phyloP scores from a whole-genome alignment of 2,888 invertebrate species.

The Chymomyza procnemis region DNA sequence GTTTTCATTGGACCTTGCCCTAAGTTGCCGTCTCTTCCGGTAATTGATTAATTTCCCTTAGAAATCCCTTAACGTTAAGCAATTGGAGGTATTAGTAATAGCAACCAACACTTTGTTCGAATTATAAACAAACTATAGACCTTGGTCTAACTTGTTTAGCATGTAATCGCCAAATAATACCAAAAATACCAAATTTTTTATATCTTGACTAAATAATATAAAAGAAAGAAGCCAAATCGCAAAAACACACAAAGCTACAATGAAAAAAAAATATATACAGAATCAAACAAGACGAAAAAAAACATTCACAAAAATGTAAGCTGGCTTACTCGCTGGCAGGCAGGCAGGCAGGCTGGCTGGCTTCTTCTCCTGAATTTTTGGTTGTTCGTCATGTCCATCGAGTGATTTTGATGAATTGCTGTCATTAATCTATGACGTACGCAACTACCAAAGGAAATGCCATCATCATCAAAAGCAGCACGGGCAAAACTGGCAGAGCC shows the following conservation, averaged over 20 bases:
- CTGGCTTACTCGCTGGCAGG: constrained; percentile 17
- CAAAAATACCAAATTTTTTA: neutral
- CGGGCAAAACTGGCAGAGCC: constrained; percentile 34
- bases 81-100: no score
- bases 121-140: neutral
- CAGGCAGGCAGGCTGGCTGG: constrained; percentile 17
- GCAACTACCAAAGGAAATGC: constrained; percentile 78
- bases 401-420: constrained; percentile 79
- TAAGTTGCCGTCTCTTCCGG: constrained; percentile 60
- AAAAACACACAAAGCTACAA: constrained; percentile 30
- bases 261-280: constrained; percentile 20
- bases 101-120: constrained; percentile 5
- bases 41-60: constrained; percentile 65
- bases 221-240: constrained; percentile 9
- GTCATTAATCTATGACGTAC: constrained; percentile 80
- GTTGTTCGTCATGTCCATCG: constrained; percentile 78
- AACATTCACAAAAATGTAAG: constrained; percentile 25
- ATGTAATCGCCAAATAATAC: neutral
- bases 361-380: constrained; percentile 65
- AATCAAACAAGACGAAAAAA: no score
- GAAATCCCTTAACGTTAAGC: neutral
- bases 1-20: constrained; percentile 67
- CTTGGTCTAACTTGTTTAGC: neutral
- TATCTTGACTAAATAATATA: neutral
- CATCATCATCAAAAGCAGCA: constrained; percentile 74